A percentile compares a stretch with the other conserved stretches of the same genome.
Conservation (phyloP, 2,888 invertebrate species). For the Spatulosminthurus flaviceps region DNA sequence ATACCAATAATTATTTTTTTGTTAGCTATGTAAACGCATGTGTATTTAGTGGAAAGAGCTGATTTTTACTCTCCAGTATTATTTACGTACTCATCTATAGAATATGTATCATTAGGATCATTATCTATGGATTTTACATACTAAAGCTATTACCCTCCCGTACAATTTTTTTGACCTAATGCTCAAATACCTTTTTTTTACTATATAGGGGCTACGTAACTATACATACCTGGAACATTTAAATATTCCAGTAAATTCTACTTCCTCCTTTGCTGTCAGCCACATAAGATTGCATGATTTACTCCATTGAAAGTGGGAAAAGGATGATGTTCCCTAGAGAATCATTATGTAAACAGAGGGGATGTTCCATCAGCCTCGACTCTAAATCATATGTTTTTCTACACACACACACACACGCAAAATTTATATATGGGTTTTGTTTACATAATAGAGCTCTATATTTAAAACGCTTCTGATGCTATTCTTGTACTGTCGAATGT, state of each 20-base stretch:
- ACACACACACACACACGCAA: too few relatives aligned
- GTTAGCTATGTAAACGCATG: not conserved
- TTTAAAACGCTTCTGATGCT: too few relatives aligned
- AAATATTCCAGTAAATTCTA: constrained; percentile 22
- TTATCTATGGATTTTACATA: not conserved
- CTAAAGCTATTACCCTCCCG: not conserved
- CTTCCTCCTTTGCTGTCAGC: constrained; percentile 27
- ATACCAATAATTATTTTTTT: too few relatives aligned
- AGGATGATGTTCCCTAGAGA: not conserved
- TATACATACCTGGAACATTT: too few relatives aligned
- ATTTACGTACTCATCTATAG: not conserved
- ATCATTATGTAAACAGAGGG: not conserved
- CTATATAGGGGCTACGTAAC: not conserved
- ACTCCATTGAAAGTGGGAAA: constrained; percentile 21
- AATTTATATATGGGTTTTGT: too few relatives aligned
- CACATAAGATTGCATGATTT: constrained; percentile 13
- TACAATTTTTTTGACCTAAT: too few relatives aligned
- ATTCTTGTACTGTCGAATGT: constrained; percentile 1
- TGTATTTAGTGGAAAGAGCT: constrained; percentile 14
- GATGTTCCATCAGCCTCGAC: not conserved
- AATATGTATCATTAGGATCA: not conserved
- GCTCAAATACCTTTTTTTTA: not conserved
- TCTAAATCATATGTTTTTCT: too few relatives aligned
- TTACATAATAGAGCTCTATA: too few relatives aligned
- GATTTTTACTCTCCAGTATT: not conserved